These are phyloP conservation scores for Mesoligia furuncula DNA, from an alignment of 2,888 invertebrate genomes.

Conservation along the genomic window DNA sequence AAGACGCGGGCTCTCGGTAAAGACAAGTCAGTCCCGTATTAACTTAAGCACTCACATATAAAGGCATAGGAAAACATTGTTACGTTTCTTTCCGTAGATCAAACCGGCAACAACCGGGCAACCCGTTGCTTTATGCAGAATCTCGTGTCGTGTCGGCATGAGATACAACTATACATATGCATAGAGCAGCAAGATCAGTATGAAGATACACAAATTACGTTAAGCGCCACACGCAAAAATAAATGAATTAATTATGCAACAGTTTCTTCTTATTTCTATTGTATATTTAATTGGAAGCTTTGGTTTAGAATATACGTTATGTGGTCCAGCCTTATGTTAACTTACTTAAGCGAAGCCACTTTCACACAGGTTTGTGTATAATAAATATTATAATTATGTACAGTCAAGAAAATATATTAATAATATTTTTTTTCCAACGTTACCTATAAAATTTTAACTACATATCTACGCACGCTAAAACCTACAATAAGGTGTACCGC, in stretches of 20 bases:
- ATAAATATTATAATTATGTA: not conserved
- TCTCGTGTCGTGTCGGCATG: not conserved
- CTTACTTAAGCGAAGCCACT: conserved; percentile 15
- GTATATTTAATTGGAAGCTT: conserved; percentile 35
- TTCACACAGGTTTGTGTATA: conserved; percentile 1
- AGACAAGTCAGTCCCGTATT: not conserved
- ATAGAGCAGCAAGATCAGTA: too few relatives aligned
- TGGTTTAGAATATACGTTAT: conserved; percentile 38
- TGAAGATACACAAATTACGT: too few relatives aligned
- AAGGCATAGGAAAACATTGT: not conserved
- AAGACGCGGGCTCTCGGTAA: not conserved
- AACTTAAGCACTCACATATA: not conserved
- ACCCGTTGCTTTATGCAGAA: not conserved
- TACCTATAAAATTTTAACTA: not conserved
- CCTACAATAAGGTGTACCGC: not conserved
- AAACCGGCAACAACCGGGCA: not conserved
- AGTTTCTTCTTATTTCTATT: conserved; percentile 34
- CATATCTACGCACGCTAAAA: not conserved
- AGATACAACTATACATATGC: too few relatives aligned
- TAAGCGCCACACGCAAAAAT: not conserved
- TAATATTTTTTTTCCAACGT: too few relatives aligned
- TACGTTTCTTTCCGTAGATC: not conserved
- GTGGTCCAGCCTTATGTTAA: conserved; percentile 21
- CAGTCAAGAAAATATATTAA: too few relatives aligned
- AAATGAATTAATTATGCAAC: not conserved